Evolutionary conservation across 1,140 invertebrate genomes (phyloP), one percentile per base, ranked within the genome.

Genomic region (Carcinoscorpius rotundicauda): DNA sequence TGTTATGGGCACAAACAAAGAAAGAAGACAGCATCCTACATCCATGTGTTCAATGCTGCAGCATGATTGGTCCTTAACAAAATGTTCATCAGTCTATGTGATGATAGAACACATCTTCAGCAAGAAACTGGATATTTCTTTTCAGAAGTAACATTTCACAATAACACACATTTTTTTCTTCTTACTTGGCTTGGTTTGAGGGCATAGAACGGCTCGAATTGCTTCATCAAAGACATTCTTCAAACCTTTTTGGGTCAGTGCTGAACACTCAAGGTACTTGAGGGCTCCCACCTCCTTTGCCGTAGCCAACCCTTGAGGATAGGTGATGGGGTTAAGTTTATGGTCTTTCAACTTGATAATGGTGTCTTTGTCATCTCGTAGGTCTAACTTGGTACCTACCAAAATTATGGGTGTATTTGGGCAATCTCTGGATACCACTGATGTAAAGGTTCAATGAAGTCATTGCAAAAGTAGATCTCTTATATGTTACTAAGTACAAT

Each of bases 151-250:
- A 1, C 29, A 29, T 29, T 8, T 60, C 11, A 60, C 6, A 60
- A 11, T 9, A 60, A 11, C 8, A 3, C 6, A 11, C 59, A 60
- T 51, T 8, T 60, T 60, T 29, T 85, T 84, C 77, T 85, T 88
- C 61, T 83, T 84, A 51, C 90, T 91, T 64, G 85, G 82, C 75
- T 86, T 88, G 71, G 86, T 82, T 68, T 90, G 86, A 63, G 93
- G 94, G 79, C 91, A 94, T 72, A 99, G 78, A 62, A 97, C 97
- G 62, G 97, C 97, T 69, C 99, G 78, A 75, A 99, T 99, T 55
- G 97, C 97, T 82, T 99, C 97, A 78, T 99, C 97, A 78, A 99
- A 99, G 0, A 99, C 97, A 79, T 99, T 99, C 81, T 99, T 99
- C 73, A 99, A 79, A 73, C 97, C 97, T 89, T 98, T 99, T 89